These are phyloP conservation scores for Sitobion miscanthi DNA, from an alignment of 1,140 invertebrate species.

Conservation along the genomic window DNA sequence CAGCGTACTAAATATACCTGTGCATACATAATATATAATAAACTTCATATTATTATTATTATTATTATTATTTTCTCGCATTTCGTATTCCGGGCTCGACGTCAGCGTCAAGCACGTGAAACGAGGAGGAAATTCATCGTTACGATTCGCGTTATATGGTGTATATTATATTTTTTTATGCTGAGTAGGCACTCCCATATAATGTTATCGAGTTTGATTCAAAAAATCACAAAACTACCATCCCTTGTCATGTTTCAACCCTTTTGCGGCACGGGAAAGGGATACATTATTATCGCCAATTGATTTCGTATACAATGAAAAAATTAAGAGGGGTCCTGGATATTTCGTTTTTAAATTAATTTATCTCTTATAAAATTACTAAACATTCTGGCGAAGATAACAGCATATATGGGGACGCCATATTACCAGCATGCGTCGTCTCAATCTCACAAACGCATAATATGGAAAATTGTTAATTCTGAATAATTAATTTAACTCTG, in stretches of 20 bases:
- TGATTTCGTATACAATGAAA: background rate
- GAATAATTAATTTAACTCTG: too few species aligned
- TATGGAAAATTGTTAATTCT: too few species aligned
- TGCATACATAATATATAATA: background rate
- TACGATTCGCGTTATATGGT: background rate
- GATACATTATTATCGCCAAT: background rate
- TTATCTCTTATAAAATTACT: too few species aligned
- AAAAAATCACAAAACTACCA: background rate
- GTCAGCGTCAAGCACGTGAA: background rate
- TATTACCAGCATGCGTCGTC: too few species aligned
- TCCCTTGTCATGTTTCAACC: background rate
- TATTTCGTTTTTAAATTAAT: too few species aligned
- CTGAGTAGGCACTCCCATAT: too few species aligned
- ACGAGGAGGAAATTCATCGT: background rate
- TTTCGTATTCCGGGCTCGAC: slow-evolving; percentile 37
- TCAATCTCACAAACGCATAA: too few species aligned
- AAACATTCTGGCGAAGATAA: too few species aligned
- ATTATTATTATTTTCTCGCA: slow-evolving; percentile 21
- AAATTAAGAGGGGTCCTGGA: background rate
- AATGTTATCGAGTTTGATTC: too few species aligned
- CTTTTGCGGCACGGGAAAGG: background rate
- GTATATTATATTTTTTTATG: background rate
- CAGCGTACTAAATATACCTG: background rate
- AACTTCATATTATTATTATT: background rate
- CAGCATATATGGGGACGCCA: too few species aligned